These are phyloP conservation scores for Eupithecia tripunctaria DNA, from an alignment of 2,888 invertebrate species.

Conservation along the genomic window DNA sequence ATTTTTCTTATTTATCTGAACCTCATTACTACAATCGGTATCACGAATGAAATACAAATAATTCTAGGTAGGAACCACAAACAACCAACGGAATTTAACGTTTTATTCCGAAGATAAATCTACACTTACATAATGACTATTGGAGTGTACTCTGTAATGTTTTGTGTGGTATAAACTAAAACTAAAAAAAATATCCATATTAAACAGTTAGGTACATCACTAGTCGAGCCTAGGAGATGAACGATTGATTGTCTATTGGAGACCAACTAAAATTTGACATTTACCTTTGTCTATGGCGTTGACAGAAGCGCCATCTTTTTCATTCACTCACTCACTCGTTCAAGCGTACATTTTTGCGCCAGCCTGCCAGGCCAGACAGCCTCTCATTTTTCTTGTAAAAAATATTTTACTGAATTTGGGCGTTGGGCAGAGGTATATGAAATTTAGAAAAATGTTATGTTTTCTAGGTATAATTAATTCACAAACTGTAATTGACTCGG, in stretches of 20 bases:
- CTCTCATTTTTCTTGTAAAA: conserved; percentile 9
- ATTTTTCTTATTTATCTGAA: neutral
- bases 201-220: too few relatives aligned
- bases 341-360: conserved; percentile 21
- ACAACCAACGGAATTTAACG: neutral
- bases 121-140: too few relatives aligned
- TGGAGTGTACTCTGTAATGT: too few relatives aligned
- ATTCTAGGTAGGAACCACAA: neutral
- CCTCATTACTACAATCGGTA: neutral
- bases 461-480: conserved; percentile 32
- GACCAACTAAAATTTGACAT: neutral
- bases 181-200: too few relatives aligned
- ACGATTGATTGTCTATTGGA: neutral
- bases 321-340: conserved; percentile 23
- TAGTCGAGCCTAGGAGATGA: neutral
- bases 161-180: too few relatives aligned
- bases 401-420: conserved; percentile 18
- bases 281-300: neutral
- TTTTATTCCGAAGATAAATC: too few relatives aligned
- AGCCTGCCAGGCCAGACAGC: conserved; percentile 20
- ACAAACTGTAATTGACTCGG: conserved; percentile 21
- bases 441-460: conserved; percentile 40
- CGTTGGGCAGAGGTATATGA: conserved; percentile 14
- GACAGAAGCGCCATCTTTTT: conserved; percentile 2
- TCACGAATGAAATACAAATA: neutral